phyloP scores from a whole-genome alignment of 1,140 invertebrate species.

The Heliconius nattereri region DNA sequence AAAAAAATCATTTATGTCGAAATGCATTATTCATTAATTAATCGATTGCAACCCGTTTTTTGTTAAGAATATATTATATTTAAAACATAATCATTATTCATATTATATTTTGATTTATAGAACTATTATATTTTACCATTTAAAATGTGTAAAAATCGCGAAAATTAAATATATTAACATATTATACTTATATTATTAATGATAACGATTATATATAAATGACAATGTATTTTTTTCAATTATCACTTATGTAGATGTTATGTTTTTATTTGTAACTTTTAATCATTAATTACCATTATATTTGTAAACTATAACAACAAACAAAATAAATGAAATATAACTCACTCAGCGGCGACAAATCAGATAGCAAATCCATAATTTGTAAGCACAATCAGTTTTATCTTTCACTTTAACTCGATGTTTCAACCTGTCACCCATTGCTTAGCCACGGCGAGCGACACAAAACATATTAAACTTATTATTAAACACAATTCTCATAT shows the following conservation, averaged over 20 bases:
- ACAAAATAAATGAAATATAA: slow-evolving; percentile 37
- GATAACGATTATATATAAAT: no score
- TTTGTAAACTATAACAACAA: neutral
- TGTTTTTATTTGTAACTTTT: neutral
- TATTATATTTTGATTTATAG: no score
- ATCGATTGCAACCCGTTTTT: no score
- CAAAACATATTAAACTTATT: slow-evolving; percentile 4
- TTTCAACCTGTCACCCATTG: slow-evolving; percentile 74
- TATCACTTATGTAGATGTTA: neutral
- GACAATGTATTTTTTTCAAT: no score
- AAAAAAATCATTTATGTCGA: no score
- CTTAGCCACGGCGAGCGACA: slow-evolving; percentile 47
- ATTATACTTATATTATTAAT: no score
- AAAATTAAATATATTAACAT: no score
- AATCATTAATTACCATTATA: neutral
- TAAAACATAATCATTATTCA: no score
- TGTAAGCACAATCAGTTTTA: slow-evolving; percentile 49
- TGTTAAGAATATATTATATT: no score
- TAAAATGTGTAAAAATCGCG: no score
- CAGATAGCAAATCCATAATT: slow-evolving; percentile 73
- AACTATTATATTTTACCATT: no score
- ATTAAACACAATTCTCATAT: neutral
- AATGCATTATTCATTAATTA: no score
- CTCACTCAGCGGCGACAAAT: slow-evolving; percentile 69
- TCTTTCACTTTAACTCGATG: slow-evolving; percentile 72